Evolutionary conservation across 2,113 vertebrate genomes (phyloP).

Genomic region (Solea solea): DNA sequence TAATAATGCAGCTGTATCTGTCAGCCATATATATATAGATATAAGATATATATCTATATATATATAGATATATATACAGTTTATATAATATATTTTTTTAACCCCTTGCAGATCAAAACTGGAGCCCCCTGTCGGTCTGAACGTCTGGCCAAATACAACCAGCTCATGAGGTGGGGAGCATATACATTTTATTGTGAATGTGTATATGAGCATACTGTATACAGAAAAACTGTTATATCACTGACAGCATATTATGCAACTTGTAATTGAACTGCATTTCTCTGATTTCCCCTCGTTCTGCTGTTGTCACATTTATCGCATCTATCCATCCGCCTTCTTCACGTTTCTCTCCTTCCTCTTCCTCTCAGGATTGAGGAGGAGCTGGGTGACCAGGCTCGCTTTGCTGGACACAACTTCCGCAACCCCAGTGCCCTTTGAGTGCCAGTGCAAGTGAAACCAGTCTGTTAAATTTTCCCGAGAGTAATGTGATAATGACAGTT

Average conservation of each 20-base stretch:
- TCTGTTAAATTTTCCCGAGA: constrained; percentile 14
- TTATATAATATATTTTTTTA: too few species aligned
- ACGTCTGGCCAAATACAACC: constrained; percentile 95
- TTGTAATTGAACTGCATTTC: neutral
- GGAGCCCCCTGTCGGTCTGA: constrained; percentile 94
- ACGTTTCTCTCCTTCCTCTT: constrained; percentile 18
- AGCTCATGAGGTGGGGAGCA: constrained; percentile 90
- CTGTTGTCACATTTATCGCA: neutral
- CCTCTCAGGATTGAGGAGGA: constrained; percentile 91
- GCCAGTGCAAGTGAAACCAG: neutral
- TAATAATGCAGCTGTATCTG: neutral
- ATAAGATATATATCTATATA: too few species aligned
- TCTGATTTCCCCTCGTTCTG: constrained; percentile 12
- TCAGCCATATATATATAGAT: neutral
- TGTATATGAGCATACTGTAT: neutral
- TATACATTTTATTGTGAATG: neutral
- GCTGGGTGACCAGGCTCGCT: constrained; percentile 90
- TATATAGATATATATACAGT: too few species aligned
- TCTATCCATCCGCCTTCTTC: constrained; percentile 10
- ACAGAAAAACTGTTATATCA: too few species aligned
- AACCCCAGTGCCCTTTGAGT: constrained; percentile 91
- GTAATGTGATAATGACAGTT: constrained; percentile 12
- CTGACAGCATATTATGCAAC: neutral
- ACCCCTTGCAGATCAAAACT: constrained; percentile 87
- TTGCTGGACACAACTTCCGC: constrained; percentile 93